Base-by-base conservation (phyloP, 1,140 invertebrate genomes). In the Belonocnema kinseyi region DNA sequence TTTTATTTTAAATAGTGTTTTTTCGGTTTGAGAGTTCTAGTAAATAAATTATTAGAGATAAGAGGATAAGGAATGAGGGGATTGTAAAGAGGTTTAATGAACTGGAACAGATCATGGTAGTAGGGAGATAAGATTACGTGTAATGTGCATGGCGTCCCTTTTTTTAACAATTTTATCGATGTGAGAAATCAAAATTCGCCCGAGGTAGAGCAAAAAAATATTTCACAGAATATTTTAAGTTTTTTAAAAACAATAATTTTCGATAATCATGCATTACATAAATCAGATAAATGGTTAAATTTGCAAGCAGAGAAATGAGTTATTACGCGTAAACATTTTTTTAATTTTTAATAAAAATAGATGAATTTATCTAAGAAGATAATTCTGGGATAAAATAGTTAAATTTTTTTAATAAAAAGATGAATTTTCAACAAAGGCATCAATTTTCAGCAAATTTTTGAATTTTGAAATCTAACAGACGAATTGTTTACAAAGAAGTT, bases 121-220 rank as follows among this genome's bases (percentile, higher is more conserved):
- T 1, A 21, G 21, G 19, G 54, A 58, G 54, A 58, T 58, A 26
- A 58, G 54, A 58, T 21, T 58, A 12, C 17, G 17, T 12, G 54
- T 21, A 21, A 58, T 58, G 19, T 58, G 54, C 19, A 21, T 21
- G 0, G 21, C 26, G 54, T 19, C 21, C 54, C 13, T 21, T 21
- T 21, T 10, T 19, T 7, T 58, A 21, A 58, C 12, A 21, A 21
- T 58, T 12, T 73, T 81, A 79, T 79, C 75, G 46, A 73, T 56
- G 21, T 72, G 56, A 50, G 73, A 77, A 77, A 75, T 81, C 78
- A 61, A 76, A 72, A 71, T 56, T 71, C 33, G 19, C 51, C 8
- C 26, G 17, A 13, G 26, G 7, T 1, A 58, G 17, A 11, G 54
- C 7, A n/a, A 21, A 21, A 21, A 7, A 17, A 21, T 16, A 19